Evolutionary conservation across 2,797 vertebrate genomes (phyloP).

Genomic region (Chaetophractus vellerosus): DNA sequence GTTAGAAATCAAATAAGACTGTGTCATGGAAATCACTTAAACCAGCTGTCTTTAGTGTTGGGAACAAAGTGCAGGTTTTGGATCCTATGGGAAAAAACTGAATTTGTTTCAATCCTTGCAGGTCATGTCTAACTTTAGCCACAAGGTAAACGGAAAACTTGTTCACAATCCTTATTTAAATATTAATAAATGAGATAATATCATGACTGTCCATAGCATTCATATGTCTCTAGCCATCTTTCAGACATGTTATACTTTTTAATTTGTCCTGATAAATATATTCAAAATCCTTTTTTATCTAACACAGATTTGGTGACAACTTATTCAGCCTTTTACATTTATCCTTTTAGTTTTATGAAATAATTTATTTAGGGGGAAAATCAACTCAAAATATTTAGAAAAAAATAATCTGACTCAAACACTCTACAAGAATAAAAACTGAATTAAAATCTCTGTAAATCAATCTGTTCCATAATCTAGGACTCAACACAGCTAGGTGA

Average conservation of each 20-base stretch:
- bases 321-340: not conserved
- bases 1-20: not conserved
- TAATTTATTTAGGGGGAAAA: not conserved
- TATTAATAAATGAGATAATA: not conserved
- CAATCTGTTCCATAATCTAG: not conserved
- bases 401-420: slow-evolving; percentile 48
- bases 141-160: slow-evolving; percentile 33
- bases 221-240: not conserved
- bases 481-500: not conserved
- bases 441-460: slow-evolving; percentile 54
- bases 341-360: slow-evolving; percentile 63
- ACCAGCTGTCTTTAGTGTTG: slow-evolving; percentile 3
- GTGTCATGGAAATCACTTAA: not conserved
- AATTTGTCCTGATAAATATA: not conserved
- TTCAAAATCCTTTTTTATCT: not conserved
- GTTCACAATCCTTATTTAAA: not conserved
- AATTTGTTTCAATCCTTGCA: slow-evolving; percentile 3
- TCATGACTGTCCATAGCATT: not conserved
- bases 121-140: not conserved
- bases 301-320: not conserved
- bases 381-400: not conserved
- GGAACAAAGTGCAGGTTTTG: slow-evolving; percentile 11
- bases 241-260: slow-evolving; percentile 3
- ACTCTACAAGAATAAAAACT: slow-evolving; percentile 36
- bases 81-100: not conserved